Conservation (phyloP, 2,113 vertebrate genomes). For the Amphiprion ocellaris region DNA sequence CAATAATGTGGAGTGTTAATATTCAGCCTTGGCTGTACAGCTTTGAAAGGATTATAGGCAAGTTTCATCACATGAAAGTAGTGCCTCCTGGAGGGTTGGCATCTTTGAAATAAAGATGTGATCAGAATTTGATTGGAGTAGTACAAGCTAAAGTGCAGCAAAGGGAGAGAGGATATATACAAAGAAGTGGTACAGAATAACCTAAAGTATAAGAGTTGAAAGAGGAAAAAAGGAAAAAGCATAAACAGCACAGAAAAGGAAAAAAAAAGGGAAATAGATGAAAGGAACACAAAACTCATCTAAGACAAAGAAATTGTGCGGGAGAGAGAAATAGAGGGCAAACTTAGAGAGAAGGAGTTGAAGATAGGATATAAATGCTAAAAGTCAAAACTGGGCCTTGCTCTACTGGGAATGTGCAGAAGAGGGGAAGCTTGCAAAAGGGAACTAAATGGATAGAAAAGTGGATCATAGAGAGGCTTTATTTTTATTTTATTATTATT, state of each 20-base stretch:
- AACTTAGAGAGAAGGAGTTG: constrained; percentile 10
- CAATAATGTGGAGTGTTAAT: constrained; percentile 70
- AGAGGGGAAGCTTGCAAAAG: constrained; percentile 9
- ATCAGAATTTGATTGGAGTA: constrained; percentile 69
- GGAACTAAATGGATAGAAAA: constrained; percentile 29
- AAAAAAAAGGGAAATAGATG: constrained; percentile 47
- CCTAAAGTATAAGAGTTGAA: constrained; percentile 52
- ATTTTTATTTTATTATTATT: constrained; percentile 4
- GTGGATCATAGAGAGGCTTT: constrained; percentile 2
- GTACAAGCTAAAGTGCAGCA: constrained; percentile 44
- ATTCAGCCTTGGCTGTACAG: constrained; percentile 68
- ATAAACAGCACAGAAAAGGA: constrained; percentile 30
- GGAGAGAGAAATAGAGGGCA: constrained; percentile 52
- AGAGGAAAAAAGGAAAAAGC: constrained; percentile 18
- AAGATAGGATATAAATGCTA: constrained; percentile 28
- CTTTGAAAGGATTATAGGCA: constrained; percentile 75
- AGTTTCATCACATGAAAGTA: constrained; percentile 76
- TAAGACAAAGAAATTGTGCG: constrained; percentile 32
- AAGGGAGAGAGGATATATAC: constrained; percentile 29
- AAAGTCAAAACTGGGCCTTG: constrained; percentile 27
- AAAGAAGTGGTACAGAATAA: constrained; percentile 50
- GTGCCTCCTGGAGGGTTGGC: constrained; percentile 63
- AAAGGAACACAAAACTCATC: constrained; percentile 49
- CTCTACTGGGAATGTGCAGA: constrained; percentile 26
- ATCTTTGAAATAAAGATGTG: constrained; percentile 79